Base-by-base conservation (phyloP, 2,113 vertebrate genomes). In the Boulengeromyrus knoepffleri region DNA sequence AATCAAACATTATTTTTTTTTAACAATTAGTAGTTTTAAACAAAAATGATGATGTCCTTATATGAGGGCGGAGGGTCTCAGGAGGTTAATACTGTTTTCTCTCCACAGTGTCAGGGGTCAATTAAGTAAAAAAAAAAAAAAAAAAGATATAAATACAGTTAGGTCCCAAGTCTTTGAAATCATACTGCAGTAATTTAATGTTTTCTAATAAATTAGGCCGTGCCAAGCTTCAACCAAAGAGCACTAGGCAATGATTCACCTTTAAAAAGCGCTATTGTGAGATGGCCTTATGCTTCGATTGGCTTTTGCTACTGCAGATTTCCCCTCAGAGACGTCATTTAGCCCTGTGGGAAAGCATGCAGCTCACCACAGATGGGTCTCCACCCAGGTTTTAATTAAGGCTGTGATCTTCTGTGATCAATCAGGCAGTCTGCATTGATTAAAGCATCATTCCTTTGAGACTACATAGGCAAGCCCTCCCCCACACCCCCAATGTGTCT, bases 311-410 rank as follows among this genome's bases (percentile, higher is more conserved):
- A 42, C 31, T 42, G 31, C 74, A 80, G 74, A 42, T 80, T 80
- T 42, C 74, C 45, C 53, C 39, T 88, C 52, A 58, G 74, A 80
- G 74, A 80, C 74, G 2, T 80, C 36, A 42, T 80, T 36, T 19
- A 80, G 31, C 74, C 74, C 74, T 19, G 31, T 80, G 74, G 36
- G 74, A 19, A 80, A 80, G 87, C 19, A 0, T 88, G 36, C 53
- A 70, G 53, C 83, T 49, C n/a, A 31, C 24, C 46, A 17, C 53
- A 47, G 84, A 87, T 15, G 83, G n/a, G 31, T 74, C 31, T 56
- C 49, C 74, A 39, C 31, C 89, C 89, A 46, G 47, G n/a, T 85
- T 86, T 90, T 90, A 90, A 85, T 86, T 86, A 90, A 90, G 52
- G 21, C 53, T 85, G 50, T 17, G 47, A 53, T 80, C 31, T 52